Evolutionary conservation across 2,797 vertebrate species (phyloP), one percentile per base, ranked within the genome.

Genomic region (Threskiornis aethiopicus): DNA sequence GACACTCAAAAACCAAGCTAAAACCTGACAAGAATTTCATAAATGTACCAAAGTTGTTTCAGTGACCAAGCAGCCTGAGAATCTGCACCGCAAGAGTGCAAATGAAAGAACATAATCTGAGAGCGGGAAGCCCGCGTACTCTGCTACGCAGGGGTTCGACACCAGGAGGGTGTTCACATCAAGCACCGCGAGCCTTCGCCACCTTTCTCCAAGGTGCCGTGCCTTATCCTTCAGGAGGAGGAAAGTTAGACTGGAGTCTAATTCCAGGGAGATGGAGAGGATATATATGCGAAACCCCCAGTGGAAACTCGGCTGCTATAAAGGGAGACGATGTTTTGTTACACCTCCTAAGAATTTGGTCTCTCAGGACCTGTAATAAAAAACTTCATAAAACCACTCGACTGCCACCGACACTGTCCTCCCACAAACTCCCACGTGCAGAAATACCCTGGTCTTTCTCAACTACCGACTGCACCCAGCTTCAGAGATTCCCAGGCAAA

Each of bases 61-160:
- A 29, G 5, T 2, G 47, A 41, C 13, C 16, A 25, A 70, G 31
- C n/a, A 51, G 62, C 19, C 64, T 33, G 9, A 75, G 72, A 80
- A 77, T 3, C 1, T 4, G 16, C 69, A 33, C 1, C 1, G 7
- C 6, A 0, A 25, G n/a, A 49, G 14, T 2, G 1, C 18, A 24
- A 62, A 18, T 16, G 14, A 22, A 64, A 64, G 41, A 64, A 33
- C 20, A 8, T 42, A 16, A 44, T 14, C 41, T 13, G 12, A 46
- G 55, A n/a, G 47, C 3, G 41, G 37, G 46, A 64, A 58, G 5
- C 24, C 54, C 9, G 0, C 0, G 3, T 3, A 4, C 37, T 25
- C 61, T 17, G 22, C 29, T 7, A 9, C 7, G 29, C 0, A 0
- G 35, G 39, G 51, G 10, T 8, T 5, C 20, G 39, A 25, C 70